Evolutionary conservation across 2,797 vertebrate species (phyloP).

Genomic region (Danionella dracula): DNA sequence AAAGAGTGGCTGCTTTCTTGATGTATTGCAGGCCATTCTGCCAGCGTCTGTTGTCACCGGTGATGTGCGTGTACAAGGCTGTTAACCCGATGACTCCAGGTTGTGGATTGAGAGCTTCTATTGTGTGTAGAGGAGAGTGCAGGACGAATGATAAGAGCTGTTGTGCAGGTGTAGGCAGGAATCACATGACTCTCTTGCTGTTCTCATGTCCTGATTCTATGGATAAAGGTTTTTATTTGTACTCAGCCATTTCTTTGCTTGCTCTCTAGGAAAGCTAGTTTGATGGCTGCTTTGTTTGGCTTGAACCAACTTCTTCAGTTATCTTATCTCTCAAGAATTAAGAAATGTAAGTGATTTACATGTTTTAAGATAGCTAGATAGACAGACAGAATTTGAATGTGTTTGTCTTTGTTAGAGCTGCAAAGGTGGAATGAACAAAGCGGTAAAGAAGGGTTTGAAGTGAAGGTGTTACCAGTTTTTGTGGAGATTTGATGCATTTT

Average conservation of each 20-base stretch:
- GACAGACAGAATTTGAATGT: no score
- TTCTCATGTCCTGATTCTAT: neutral
- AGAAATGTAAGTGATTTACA: constrained; percentile 33
- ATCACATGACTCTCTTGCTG: constrained; percentile 17
- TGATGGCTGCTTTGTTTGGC: constrained; percentile 25
- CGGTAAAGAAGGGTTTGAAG: constrained; percentile 28
- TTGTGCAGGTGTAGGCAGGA: constrained; percentile 20
- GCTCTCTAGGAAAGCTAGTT: neutral
- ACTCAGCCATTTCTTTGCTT: constrained; percentile 26
- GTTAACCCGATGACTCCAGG: constrained; percentile 32
- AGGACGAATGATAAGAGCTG: constrained; percentile 35
- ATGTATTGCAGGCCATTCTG: neutral
- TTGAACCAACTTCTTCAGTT: constrained; percentile 8
- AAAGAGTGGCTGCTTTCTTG: neutral
- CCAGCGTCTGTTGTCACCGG: neutral
- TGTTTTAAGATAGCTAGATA: no score
- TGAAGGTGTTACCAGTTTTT: no score
- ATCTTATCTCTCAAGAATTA: constrained; percentile 10
- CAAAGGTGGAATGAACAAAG: no score
- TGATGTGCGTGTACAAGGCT: neutral
- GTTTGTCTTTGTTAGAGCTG: no score
- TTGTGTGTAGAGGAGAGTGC: constrained; percentile 17
- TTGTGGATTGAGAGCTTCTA: constrained; percentile 30
- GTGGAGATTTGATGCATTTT: no score
- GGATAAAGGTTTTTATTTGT: constrained; percentile 4